A percentile compares a stretch with the other conserved stretches of the same genome.
These are phyloP conservation scores for Paracyprichromis sp. DNA, from an alignment of 2,113 vertebrate species.

Conservation along the genomic window DNA sequence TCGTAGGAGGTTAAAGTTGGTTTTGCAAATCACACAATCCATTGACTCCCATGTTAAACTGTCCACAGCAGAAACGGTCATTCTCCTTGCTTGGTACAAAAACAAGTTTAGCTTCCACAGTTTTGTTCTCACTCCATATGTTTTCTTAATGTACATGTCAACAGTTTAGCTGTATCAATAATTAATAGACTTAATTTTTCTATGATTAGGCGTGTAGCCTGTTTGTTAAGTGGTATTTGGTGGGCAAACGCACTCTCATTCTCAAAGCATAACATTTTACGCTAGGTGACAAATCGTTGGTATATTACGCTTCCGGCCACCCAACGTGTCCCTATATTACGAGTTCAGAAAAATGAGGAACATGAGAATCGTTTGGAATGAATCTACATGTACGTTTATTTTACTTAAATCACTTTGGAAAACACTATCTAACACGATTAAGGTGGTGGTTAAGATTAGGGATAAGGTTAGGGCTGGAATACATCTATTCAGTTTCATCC, in stretches of 20 bases:
- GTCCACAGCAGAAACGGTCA: background rate
- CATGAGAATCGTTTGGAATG: accelerated
- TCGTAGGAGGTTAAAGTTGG: background rate
- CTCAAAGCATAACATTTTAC: background rate
- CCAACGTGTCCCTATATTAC: background rate
- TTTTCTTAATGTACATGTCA: background rate
- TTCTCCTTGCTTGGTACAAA: background rate
- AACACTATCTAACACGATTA: accelerated
- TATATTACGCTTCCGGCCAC: accelerated
- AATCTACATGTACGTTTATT: background rate
- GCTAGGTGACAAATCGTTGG: accelerated
- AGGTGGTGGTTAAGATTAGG: background rate
- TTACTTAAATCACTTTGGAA: background rate
- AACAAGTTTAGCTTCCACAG: background rate
- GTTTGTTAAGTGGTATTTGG: background rate
- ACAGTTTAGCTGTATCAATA: accelerated
- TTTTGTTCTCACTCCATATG: accelerated
- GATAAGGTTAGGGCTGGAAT: background rate
- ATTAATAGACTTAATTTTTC: background rate
- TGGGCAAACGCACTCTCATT: accelerated
- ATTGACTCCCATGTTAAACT: background rate
- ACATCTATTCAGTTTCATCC: background rate
- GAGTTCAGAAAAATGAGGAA: background rate
- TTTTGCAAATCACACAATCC: background rate
- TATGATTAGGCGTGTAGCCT: background rate